Evolutionary conservation across 1,140 invertebrate genomes (phyloP), one percentile per base, ranked within the genome.

Genomic region (Wiebesia pumilae): DNA sequence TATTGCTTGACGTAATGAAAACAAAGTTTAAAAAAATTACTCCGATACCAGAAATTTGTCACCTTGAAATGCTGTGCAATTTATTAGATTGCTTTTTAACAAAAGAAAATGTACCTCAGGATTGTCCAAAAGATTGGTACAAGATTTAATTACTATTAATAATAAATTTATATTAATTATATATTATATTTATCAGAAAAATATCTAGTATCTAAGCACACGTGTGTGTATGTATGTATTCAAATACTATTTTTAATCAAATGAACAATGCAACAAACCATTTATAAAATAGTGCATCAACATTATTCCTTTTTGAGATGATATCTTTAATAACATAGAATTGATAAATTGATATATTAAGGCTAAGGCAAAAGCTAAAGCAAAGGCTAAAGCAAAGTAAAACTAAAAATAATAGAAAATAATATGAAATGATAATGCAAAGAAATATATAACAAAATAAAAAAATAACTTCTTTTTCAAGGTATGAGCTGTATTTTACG

Each of bases 401-500:
- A 54, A 54, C 19, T 10, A 10, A 54, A 54, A 47, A 7, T 47
- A 47, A 47, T 7, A 89, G 38, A 81, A 27, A 84, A 38, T 84
- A n/a, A 82, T 40, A 84, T n/a, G 24, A 75, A 58, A 77, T 35
- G n/a, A 19, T 3, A 47, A 78, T 4, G 24, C 2, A 77, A 77
- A 51, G 10, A 30, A 0, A 10, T 19, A 54, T 51, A 54, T 7
- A 71, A 71, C 43, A 47, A 71, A 21, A 71, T 71, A 21, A 33
- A 3, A 38, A 21, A 71, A 71, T 38, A 71, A 38, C 14, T 0
- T 10, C 12, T 65, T 40, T 80, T 35, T 27, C 47, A 33, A 95
- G 96, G 93, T 98, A 98, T 90, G 98, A 99, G 93, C 95, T 97
- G 10, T 98, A 99, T 91, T 99, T 99, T 94, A 97, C 97, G 0